phyloP scores from a whole-genome alignment of 23 tunicate genomes.

The Phallusia fumigata region DNA sequence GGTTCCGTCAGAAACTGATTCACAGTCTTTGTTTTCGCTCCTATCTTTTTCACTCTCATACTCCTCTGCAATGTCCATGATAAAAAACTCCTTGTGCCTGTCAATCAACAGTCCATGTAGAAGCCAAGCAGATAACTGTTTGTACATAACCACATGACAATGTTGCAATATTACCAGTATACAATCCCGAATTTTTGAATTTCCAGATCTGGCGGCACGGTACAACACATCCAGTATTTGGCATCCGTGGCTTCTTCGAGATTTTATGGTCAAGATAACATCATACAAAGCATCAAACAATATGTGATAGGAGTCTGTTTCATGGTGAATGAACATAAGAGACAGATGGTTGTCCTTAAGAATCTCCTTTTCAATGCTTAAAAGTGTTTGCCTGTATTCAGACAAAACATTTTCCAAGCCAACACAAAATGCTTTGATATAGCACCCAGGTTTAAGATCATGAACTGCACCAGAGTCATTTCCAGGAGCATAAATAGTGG shows the following conservation, averaged over 20 bases:
- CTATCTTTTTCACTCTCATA: background rate
- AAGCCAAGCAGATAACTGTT: conserved; percentile 78
- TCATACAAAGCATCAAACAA: conserved; percentile 69
- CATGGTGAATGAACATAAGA: conserved; percentile 50
- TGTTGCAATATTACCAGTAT: conserved; percentile 46
- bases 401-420: conserved; percentile 59
- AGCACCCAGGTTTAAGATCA: conserved; percentile 69
- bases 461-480: background rate
- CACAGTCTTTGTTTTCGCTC: background rate
- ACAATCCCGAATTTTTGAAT: conserved; percentile 36
- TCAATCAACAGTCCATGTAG: conserved; percentile 76
- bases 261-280: conserved; percentile 44
- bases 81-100: conserved; percentile 73
- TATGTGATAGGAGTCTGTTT: conserved; percentile 41
- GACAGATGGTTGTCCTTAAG: conserved; percentile 58
- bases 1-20: background rate
- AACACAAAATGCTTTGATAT: conserved; percentile 73
- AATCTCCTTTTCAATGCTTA: conserved; percentile 82
- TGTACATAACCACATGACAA: conserved; percentile 73
- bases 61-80: conserved; percentile 8
- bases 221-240: conserved; percentile 60
- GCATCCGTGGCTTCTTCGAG: conserved; percentile 78
- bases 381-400: conserved; percentile 37
- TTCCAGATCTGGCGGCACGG: conserved; percentile 55
- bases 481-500: conserved; percentile 30